These are phyloP conservation scores for Hypselothyrea guttata DNA, from an alignment of 2,888 invertebrate species.

Conservation along the genomic window DNA sequence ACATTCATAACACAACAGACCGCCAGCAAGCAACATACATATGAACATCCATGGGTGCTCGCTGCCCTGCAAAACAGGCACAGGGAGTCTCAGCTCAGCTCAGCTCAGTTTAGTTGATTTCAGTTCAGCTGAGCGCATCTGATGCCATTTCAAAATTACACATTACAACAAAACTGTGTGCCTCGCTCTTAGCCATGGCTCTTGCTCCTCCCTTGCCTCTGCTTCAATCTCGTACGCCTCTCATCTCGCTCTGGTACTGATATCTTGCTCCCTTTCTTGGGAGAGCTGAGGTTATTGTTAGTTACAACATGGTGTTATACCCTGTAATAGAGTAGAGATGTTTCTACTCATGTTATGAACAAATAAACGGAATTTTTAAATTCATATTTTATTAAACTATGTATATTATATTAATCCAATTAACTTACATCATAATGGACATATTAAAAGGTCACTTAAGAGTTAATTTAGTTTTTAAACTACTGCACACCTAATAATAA, in stretches of 20 bases:
- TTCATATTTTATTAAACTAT: too few species aligned
- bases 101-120: background rate
- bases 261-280: conserved; percentile 18
- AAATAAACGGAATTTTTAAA: too few species aligned
- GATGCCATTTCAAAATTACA: conserved; percentile 66
- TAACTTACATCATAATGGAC: too few species aligned
- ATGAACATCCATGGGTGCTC: conserved; percentile 16
- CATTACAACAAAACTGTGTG: conserved; percentile 61
- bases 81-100: background rate
- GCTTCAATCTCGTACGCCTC: conserved; percentile 35
- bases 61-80: conserved; percentile 7
- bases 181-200: conserved; percentile 70
- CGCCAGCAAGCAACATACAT: conserved; percentile 65
- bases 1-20: conserved; percentile 80
- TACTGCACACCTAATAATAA: too few species aligned
- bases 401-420: too few species aligned
- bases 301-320: conserved; percentile 1
- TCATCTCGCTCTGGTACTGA: conserved; percentile 4
- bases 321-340: too few species aligned
- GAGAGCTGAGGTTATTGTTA: conserved; percentile 3
- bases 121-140: conserved; percentile 34
- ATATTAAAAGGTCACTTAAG: too few species aligned
- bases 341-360: too few species aligned
- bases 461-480: too few species aligned
- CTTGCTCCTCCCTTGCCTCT: conserved; percentile 32